These are phyloP conservation scores for Cremastinae sp. DNA, from an alignment of 2,888 invertebrate genomes.

Conservation along the genomic window DNA sequence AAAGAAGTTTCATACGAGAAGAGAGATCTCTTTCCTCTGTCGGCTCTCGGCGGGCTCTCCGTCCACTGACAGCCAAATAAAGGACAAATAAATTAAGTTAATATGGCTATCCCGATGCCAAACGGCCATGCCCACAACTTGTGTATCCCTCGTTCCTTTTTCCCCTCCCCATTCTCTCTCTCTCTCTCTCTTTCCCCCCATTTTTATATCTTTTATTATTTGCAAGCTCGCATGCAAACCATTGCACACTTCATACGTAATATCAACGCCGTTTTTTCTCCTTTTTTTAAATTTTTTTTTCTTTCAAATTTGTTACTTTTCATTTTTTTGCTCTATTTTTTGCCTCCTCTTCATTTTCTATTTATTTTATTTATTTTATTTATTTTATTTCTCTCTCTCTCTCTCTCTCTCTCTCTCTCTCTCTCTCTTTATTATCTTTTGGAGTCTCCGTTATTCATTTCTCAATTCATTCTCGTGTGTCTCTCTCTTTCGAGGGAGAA, in stretches of 20 bases:
- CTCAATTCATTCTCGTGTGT: conserved; percentile 30
- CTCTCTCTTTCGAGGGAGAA: conserved; percentile 36
- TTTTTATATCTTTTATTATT: conserved; percentile 2
- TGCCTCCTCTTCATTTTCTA: conserved; percentile 46
- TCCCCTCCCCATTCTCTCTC: conserved; percentile 23
- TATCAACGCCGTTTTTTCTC: conserved; percentile 48
- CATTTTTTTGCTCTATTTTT: not conserved
- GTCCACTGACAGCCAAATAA: conserved; percentile 78
- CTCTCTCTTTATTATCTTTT: conserved; percentile 26
- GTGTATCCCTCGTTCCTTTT: conserved; percentile 12
- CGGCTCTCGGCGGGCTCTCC: conserved; percentile 58
- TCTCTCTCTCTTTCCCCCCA: conserved; percentile 12
- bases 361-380: conserved; percentile 29
- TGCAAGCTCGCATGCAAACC: conserved; percentile 4
- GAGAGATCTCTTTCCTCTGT: conserved; percentile 67
- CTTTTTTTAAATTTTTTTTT: not conserved
- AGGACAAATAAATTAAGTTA: conserved; percentile 80
- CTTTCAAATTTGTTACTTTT: conserved; percentile 3
- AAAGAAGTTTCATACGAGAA: conserved; percentile 6
- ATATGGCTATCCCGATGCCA: conserved; percentile 72
- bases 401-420: conserved; percentile 10
- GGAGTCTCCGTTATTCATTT: conserved; percentile 54
- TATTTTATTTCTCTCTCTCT: not conserved
- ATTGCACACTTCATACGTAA: conserved; percentile 39
- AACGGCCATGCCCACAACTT: conserved; percentile 63